Conservation (phyloP, 2,888 invertebrate species). For the Callyntrura guangdongensis region DNA sequence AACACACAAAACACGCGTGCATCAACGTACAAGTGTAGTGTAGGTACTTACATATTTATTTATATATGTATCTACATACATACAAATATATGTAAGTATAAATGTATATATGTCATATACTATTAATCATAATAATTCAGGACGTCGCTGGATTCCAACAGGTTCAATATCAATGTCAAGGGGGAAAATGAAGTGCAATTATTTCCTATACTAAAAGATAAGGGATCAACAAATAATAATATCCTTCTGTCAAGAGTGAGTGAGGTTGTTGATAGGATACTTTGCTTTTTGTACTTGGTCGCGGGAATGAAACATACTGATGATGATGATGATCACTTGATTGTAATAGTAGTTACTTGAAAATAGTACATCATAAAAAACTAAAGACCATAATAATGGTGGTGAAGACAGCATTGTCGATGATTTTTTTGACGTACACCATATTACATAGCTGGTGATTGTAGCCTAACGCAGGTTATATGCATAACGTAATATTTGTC, state of each 20-base stretch:
- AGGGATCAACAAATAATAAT: constrained; percentile 37
- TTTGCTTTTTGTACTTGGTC: not conserved
- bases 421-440: not conserved
- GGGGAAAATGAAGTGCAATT: constrained; percentile 49
- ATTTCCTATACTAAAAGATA: constrained; percentile 29
- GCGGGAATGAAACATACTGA: constrained; percentile 5
- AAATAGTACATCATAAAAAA: not conserved
- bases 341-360: constrained; percentile 19
- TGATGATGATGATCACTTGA: not conserved
- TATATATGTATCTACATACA: not conserved
- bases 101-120: not conserved
- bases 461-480: too few species aligned
- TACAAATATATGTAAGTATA: not conserved
- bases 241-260: constrained; percentile 47
- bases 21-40: not conserved
- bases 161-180: constrained; percentile 71
- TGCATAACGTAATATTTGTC: too few species aligned
- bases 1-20: constrained; percentile 16
- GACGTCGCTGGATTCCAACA: constrained; percentile 31
- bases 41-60: too few species aligned
- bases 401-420: not conserved
- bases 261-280: constrained; percentile 10
- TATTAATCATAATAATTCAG: not conserved
- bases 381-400: constrained; percentile 17
- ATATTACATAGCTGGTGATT: too few species aligned